Evolutionary conservation across 1,140 invertebrate species (phyloP), one percentile per base, ranked within the genome.

Genomic region (Episyrphus balteatus): DNA sequence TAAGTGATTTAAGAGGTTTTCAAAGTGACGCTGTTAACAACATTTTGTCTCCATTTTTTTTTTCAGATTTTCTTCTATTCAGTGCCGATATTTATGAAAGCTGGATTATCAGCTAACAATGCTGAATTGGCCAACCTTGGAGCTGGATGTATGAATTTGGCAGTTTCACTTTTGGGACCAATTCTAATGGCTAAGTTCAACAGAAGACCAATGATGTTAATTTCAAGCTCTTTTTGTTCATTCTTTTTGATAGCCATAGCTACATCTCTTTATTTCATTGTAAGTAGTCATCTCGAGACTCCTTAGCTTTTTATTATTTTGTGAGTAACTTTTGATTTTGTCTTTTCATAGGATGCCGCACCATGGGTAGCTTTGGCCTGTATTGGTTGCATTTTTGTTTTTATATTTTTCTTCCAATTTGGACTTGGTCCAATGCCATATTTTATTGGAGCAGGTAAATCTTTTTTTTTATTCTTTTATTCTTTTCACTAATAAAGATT

Each of bases 371-470:
- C 75, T 46, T 76, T 77, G 56, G 48, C 79, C 2, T 82, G 79
- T 45, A 77, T 81, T 11, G 57, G 72, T 1, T 68, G 76, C 1
- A 77, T 85, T 1, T 57, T 85, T 10, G 54, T 70, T 2, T 92
- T 84, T 59, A 87, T 93, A 10, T 69, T 87, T 10, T 79, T 79
- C 47, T 92, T 89, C 58, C 87, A 86, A 18, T 68, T 92, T 40
- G 88, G 88, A 2, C 71, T 89, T 13, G 86, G 85, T 13, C 87
- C 89, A 2, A 89, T 93, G 58, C 87, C 90, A 0, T 92, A 83
- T 70, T 86, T 94, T 55, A 87, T 92, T 52, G 61, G 61, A 17
- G 58, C 61, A n/a, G 60, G 60, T 62, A 31, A 19, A 43, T 49
- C 6, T 5, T 14, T 41, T 18, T 18, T 15, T 5, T 7, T 41